Base-by-base conservation (phyloP, 35 echinoderm and acorn worm genomes). In the Patiria miniata region DNA sequence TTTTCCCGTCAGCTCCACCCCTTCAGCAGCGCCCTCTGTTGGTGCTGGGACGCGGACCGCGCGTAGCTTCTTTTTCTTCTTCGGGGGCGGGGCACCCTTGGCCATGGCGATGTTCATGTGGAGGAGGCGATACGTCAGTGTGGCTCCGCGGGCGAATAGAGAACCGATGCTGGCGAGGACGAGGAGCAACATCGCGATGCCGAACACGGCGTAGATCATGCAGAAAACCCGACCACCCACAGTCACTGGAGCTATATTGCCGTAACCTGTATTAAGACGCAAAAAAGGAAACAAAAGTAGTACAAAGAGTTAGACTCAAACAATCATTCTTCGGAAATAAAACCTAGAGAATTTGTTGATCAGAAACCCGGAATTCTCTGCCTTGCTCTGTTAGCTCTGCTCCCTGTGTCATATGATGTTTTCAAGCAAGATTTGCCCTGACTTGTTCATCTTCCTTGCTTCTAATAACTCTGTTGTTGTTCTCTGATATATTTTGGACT, bases 151-250 rank as follows among this genome's bases (percentile, higher is more conserved):
- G 26, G 94, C 94, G 3, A 95, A 69, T 52, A 95, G 57, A 1
- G 90, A 83, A 28, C 96, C 92, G n/a, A 98, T 83, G 52, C 82
- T 89, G 15, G 92, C 86, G 23, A 98, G 61, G 50, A 93, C 86
- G 0, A 94, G 81, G 42, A 85, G 81, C 5, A 94, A 68, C 33
- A 98, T 52, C 5, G 92, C 88, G 16, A 98, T 92, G 7, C 96
- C 96, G 42, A 98, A 89, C 10, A 98, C 78, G 16, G 92, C 96
- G 38, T 98, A 98, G n/a, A 92, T 40, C 47, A 98, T 93, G 81
- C 96, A 98, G 69, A 98, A 98, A 14, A 88, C 26, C 50, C 89
- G 79, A n/a, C 96, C 96, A 19, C 42, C 61, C 7, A 5, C n/a
- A 1, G 92, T 98, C 0, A 83, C 82, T 7, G 96, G 96, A 18